Percentiles rank a stretch among this genome's conserved stretches.
phyloP scores from a whole-genome alignment of 2,888 invertebrate species.

The Noctua fimbriata region DNA sequence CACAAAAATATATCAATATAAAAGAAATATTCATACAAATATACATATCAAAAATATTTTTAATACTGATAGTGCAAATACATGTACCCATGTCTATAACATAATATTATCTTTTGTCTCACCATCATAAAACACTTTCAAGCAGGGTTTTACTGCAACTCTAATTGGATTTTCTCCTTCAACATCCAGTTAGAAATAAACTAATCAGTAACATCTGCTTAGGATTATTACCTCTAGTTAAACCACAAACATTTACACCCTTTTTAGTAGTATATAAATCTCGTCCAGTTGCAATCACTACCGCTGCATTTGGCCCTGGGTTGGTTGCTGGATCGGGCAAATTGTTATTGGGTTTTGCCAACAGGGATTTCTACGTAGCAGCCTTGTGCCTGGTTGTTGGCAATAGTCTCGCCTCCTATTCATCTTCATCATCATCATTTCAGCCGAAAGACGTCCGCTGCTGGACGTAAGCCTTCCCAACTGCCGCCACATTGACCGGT shows the following conservation, averaged over 20 bases:
- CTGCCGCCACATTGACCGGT: too few species aligned
- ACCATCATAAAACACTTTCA: not conserved
- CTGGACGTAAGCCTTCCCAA: too few species aligned
- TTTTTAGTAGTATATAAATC: constrained; percentile 8
- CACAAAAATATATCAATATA: too few species aligned
- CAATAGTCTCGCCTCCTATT: not conserved
- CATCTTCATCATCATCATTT: too few species aligned
- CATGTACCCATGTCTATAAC: too few species aligned
- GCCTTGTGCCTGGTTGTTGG: not conserved
- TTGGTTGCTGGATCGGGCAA: not conserved
- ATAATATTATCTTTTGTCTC: not conserved
- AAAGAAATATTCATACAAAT: too few species aligned
- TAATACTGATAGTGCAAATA: too few species aligned
- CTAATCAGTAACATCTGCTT: not conserved
- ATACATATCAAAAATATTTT: too few species aligned
- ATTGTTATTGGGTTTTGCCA: not conserved
- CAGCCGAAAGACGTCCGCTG: too few species aligned
- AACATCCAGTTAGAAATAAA: not conserved
- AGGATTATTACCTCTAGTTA: not conserved
- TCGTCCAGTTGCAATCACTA: not conserved
- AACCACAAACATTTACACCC: constrained; percentile 5
- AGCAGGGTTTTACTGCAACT: not conserved
- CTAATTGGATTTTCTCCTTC: constrained; percentile 19
- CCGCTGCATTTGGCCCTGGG: not conserved
- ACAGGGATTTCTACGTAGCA: not conserved